These are phyloP conservation scores for Drosophila colorata DNA, from an alignment of 2,888 invertebrate species.

Conservation along the genomic window DNA sequence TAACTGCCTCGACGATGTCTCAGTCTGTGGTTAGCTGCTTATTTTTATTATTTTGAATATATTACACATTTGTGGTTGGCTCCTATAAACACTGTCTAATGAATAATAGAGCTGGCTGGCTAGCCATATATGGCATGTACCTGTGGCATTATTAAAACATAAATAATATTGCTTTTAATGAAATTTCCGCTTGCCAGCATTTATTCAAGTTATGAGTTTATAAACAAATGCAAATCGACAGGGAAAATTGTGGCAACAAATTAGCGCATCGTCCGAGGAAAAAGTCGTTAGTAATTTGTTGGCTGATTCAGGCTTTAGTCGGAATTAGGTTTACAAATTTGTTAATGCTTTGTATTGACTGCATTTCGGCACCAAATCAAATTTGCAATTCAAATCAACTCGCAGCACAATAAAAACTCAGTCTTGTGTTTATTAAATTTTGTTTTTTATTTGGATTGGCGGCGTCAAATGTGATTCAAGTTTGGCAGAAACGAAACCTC, in stretches of 20 bases:
- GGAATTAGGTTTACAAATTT: constrained; percentile 66
- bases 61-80: constrained; percentile 55
- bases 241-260: constrained; percentile 77
- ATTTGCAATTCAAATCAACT: constrained; percentile 72
- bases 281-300: constrained; percentile 36
- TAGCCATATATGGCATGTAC: constrained; percentile 53
- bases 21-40: constrained; percentile 54
- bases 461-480: constrained; percentile 58
- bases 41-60: constrained; percentile 71
- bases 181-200: constrained; percentile 70
- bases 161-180: constrained; percentile 73
- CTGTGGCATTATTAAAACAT: constrained; percentile 73
- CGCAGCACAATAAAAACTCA: constrained; percentile 29
- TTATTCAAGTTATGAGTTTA: constrained; percentile 71
- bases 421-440: background rate
- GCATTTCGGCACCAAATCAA: constrained; percentile 54
- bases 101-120: constrained; percentile 8
- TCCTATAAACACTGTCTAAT: constrained; percentile 7
- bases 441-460: constrained; percentile 43
- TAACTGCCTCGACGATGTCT: constrained; percentile 70
- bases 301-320: constrained; percentile 41
- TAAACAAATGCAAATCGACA: constrained; percentile 74
- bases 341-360: constrained; percentile 69
- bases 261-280: constrained; percentile 68
- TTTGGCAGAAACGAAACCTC: constrained; percentile 51